Evolutionary conservation across 2,797 vertebrate genomes (phyloP), one percentile per base, ranked within the genome.

Genomic region (Hapalemur alaotrensis): DNA sequence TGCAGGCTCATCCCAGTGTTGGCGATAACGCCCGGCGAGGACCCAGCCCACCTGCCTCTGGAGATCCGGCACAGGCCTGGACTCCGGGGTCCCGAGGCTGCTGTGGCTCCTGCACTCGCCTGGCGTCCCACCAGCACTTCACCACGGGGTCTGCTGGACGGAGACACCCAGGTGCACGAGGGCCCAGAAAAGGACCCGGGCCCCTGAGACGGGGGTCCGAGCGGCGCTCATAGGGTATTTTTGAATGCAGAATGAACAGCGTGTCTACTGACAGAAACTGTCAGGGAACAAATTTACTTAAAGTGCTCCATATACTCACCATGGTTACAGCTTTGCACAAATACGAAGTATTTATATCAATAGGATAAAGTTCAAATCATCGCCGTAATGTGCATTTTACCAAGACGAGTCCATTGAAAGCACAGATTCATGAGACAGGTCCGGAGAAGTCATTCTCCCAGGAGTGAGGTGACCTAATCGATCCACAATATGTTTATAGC

Each of bases 101-200:
- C 7, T 0, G 2, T 2, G 11, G 23, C 3, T 1, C 4, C 35
- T 20, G 20, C 5, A n/a, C 23, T 35, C 1, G 23, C 32, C 35
- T 15, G 11, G 14, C 22, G 14, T 4, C 50, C 14, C 35, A 9
- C 38, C 35, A 7, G 52, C 17, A 0, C 15, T 18, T 1, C 2
- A 0, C 28, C 25, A 17, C 8, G 0, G 0, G 15, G 7, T 8
- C 2, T 4, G 7, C 48, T 35, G 1, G 0, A 7, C 0, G 1
- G 73, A 13, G 30, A n/a, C 15, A 30, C 30, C 8, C 1, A 10
- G 15, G 48, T 23, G 1, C 35, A 1, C 22, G 7, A 7, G 0
- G 8, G 48, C 75, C 81, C 20, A 48, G 89, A 81, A 48, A 38
- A 57, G 54, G 76, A 41, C 85, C 54, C 59, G 7, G 0, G 13